Percentiles rank a stretch among this genome's conserved stretches.
Conservation (phyloP, 2,113 vertebrate genomes). For the Gadus chalcogrammus region DNA sequence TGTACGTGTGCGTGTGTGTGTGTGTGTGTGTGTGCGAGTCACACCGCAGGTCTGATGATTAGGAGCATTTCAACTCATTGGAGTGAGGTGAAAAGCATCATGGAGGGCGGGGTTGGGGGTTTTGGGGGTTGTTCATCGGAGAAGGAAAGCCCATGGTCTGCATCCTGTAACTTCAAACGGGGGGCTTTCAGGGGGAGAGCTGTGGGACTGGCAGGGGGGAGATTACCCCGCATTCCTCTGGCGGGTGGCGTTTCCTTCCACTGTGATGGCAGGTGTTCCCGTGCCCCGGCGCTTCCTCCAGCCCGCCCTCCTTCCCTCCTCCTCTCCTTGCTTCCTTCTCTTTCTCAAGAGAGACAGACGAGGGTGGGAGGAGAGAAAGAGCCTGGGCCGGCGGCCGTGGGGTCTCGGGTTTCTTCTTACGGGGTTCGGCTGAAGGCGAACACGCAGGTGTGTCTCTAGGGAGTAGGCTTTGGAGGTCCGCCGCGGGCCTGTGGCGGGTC, state of each 20-base stretch:
- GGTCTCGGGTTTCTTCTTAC: neutral
- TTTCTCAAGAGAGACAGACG: neutral
- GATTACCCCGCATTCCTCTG: slow-evolving; percentile 33
- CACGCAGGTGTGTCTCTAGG: slow-evolving; percentile 15
- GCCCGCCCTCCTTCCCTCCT: neutral
- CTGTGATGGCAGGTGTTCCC: slow-evolving; percentile 26
- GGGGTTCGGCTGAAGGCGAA: slow-evolving; percentile 28
- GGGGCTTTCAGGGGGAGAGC: slow-evolving; percentile 26
- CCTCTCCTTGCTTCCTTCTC: neutral
- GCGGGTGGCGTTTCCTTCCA: slow-evolving; percentile 7
- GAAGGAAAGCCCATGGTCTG: slow-evolving; percentile 6
- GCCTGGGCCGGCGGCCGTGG: too few species aligned
- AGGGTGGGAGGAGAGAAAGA: too few species aligned
- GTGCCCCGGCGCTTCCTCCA: neutral
- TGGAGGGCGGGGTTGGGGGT: slow-evolving; percentile 19
- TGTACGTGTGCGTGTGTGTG: too few species aligned
- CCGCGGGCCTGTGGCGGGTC: slow-evolving; percentile 49
- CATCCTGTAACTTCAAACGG: slow-evolving; percentile 39
- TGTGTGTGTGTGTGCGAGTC: too few species aligned
- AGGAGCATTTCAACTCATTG: slow-evolving; percentile 13
- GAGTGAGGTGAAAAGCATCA: slow-evolving; percentile 27
- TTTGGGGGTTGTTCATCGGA: slow-evolving; percentile 5
- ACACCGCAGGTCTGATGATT: neutral
- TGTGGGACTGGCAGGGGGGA: slow-evolving; percentile 22
- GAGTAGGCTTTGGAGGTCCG: slow-evolving; percentile 32